phyloP scores from a whole-genome alignment of 1,140 invertebrate genomes.

The Belonocnema kinseyi region DNA sequence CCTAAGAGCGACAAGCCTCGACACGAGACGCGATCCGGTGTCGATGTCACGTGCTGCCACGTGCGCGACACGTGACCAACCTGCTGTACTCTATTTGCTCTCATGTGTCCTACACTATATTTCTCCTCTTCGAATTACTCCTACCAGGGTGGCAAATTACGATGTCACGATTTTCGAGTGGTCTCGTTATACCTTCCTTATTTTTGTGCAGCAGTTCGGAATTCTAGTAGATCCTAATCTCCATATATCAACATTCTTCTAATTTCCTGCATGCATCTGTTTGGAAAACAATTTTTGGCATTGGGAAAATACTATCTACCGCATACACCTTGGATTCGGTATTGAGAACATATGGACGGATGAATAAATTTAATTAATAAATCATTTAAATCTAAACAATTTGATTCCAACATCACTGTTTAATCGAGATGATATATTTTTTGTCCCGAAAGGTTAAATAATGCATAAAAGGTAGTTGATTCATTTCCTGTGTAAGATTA shows the following conservation, averaged over 20 bases:
- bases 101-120: not conserved
- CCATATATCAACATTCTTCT: not conserved
- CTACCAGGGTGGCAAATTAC: slow-evolving; percentile 4
- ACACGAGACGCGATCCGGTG: slow-evolving; percentile 40
- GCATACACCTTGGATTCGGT: too few species aligned
- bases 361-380: too few species aligned
- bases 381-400: too few species aligned
- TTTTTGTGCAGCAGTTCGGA: not conserved
- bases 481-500: not conserved
- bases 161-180: slow-evolving; percentile 26
- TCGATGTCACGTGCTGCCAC: slow-evolving; percentile 67
- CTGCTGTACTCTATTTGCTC: slow-evolving; percentile 41
- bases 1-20: slow-evolving; percentile 33
- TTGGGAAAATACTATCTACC: too few species aligned
- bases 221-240: not conserved
- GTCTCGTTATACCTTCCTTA: not conserved
- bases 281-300: too few species aligned
- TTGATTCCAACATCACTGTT: too few species aligned
- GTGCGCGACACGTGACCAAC: slow-evolving; percentile 65
- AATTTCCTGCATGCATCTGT: not conserved
- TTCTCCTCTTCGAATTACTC: slow-evolving; percentile 18
- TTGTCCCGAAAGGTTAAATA: too few species aligned
- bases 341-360: too few species aligned
- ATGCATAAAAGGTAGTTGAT: too few species aligned
- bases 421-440: too few species aligned